Evolutionary conservation across 2,888 invertebrate species (phyloP), one percentile per base, ranked within the genome.

Genomic region (Ennomos erosarius): DNA sequence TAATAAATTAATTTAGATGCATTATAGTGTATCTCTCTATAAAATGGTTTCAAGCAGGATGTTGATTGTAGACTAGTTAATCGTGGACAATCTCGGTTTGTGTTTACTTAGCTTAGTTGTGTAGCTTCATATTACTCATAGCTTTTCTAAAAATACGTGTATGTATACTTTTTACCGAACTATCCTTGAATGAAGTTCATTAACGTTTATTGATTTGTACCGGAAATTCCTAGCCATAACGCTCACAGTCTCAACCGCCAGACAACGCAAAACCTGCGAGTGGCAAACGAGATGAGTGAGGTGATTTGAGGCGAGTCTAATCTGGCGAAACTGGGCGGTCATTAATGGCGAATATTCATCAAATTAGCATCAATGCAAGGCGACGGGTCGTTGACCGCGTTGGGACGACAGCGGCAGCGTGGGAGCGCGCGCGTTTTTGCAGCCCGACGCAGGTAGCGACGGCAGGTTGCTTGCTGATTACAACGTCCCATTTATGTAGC

Each of bases 391-490:
- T 53, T 62, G 86, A 82, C 86, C 87, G 74, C 71, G 62, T 81
- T 80, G 70, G 80, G 79, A 73, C 84, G 44, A 6, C 26, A 6
- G 3, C 26, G 26, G 53, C 44, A 42, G 59, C 59, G 87, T 88
- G 88, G 87, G 88, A 87, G 84, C 82, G 76, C 81, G 47, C 81
- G 79, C 74, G 70, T 87, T 88, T 88, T 87, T 88, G 87, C 87
- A 83, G 80, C 75, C 78, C 49, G 70, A 43, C 64, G 73, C 78
- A 76, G 79, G 76, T 76, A 78, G 80, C 71, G 55, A 55, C 42
- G 50, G 38, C 46, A 52, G 64, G 52, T 48, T 58, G 49, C 62
- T 46, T 51, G 68, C 73, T 73, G 75, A 77, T 78, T 78, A 69
- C 63, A 55, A 59, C 63, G 63, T 64, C 64, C 66, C 57, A 59